Evolutionary conservation across 2,113 vertebrate species (phyloP).

Genomic region (Bufo bufo): DNA sequence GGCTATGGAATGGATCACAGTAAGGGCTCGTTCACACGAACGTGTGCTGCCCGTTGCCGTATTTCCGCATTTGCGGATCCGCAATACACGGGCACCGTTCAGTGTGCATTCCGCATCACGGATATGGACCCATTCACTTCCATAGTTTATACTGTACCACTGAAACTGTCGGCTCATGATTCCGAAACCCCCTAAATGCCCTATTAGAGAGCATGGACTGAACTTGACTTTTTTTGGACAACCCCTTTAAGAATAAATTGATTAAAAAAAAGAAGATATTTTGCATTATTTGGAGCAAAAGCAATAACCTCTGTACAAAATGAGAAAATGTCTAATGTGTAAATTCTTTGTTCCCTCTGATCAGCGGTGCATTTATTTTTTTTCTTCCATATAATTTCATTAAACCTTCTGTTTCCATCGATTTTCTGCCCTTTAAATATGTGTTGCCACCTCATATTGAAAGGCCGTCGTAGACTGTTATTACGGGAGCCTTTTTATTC

Average conservation of each 20-base stretch:
- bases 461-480: conserved; percentile 30
- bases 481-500: conserved; percentile 36
- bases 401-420: conserved; percentile 37
- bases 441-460: conserved; percentile 29
- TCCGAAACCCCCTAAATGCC: no score
- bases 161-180: no score
- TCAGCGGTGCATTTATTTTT: neutral
- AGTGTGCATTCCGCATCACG: no score
- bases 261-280: neutral
- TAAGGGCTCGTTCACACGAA: no score
- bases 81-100: no score
- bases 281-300: neutral
- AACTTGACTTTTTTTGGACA: neutral
- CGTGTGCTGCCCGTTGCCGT: no score
- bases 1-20: no score
- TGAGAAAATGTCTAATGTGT: neutral
- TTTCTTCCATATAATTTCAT: conserved; percentile 50
- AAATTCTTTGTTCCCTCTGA: conserved; percentile 8
- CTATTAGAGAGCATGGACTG: no score
- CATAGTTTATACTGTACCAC: no score
- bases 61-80: no score
- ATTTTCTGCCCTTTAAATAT: conserved; percentile 39
- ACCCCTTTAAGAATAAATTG: neutral
- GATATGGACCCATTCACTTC: no score
- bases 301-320: neutral